phyloP scores from a whole-genome alignment of 92 coral and sea anemone genomes.

The Scolanthus callimorphus region DNA sequence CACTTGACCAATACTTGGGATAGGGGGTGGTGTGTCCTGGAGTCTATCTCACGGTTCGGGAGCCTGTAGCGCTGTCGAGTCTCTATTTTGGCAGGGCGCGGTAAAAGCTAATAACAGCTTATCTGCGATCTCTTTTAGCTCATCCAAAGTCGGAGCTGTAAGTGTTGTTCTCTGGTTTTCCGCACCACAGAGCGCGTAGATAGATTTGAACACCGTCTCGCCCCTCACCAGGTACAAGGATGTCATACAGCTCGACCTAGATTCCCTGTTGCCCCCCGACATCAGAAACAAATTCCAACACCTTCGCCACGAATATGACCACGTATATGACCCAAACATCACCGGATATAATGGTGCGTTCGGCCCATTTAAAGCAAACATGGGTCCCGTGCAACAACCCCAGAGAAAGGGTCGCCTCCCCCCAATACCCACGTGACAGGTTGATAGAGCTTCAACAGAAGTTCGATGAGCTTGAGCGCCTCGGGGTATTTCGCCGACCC shows the following conservation, averaged over 20 bases:
- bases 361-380: conserved; percentile 4
- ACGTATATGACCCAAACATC: conserved; percentile 19
- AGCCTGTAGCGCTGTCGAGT: no score
- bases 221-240: no score
- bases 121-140: conserved; percentile 26
- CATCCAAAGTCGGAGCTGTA: conserved; percentile 11
- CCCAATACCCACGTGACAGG: conserved; percentile 40
- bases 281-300: neutral
- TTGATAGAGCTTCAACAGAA: conserved; percentile 41
- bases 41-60: no score
- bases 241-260: no score
- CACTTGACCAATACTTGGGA: no score
- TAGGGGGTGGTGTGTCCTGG: no score
- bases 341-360: conserved; percentile 13
- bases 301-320: conserved; percentile 24
- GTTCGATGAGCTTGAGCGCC: conserved; percentile 26
- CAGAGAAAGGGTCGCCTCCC: conserved; percentile 43
- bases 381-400: neutral
- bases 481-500: conserved; percentile 30
- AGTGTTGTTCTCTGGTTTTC: conserved; percentile 22
- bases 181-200: conserved; percentile 30
- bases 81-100: conserved; percentile 28
- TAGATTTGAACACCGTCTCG: conserved; percentile 28
- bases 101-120: conserved; percentile 22
- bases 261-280: conserved; percentile 11